Evolutionary conservation across 2,888 invertebrate species (phyloP), one percentile per base, ranked within the genome.

Genomic region (Ctenicera cuprea): DNA sequence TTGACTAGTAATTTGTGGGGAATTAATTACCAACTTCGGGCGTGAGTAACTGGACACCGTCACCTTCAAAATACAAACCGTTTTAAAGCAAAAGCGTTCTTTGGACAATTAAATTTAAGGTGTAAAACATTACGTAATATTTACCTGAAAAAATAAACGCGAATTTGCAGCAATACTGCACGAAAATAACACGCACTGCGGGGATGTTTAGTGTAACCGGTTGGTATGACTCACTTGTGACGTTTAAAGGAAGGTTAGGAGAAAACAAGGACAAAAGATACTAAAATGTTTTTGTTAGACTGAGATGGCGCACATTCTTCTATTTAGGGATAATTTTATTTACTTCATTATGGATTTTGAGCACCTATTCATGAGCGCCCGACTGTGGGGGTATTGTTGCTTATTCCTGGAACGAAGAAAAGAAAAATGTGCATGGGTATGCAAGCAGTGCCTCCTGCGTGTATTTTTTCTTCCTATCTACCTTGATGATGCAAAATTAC

Each of bases 1-100:
- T 71, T 33, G 22, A 67, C 71, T 67, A 64, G 45, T 66, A 66
- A 74, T 67, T 74, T 71, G 48, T 61, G 48, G 63, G 57, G 48
- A 50, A 59, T 33, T 61, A 73, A 73, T 69, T 73, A 69, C 73
- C 73, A 73, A 73, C 68, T 67, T 73, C 45, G 16, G 62, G 68
- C 18, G 52, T 22, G n/a, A n/a, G 41, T 45, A 61, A 52, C 20
- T 45, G 11, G 33, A 52, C 16, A 66, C 18, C 38, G 38, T 38
- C 52, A 38, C 30, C 45, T 45, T 54, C 9, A 38, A 66, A n/a
- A 14, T 54, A 54, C 12, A 50, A 33, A n/a, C 54, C 3, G 12
- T 30, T 54, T 30, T 54, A 3, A 30, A 3, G 14, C 26, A 54
- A 54, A 18, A 18, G 7, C 4, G 3, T 30, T 9, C 14, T 3